Percentiles rank a stretch among this genome's conserved stretches.
Conservation (phyloP, 2,888 invertebrate species). For the Argyra leucocephala region DNA sequence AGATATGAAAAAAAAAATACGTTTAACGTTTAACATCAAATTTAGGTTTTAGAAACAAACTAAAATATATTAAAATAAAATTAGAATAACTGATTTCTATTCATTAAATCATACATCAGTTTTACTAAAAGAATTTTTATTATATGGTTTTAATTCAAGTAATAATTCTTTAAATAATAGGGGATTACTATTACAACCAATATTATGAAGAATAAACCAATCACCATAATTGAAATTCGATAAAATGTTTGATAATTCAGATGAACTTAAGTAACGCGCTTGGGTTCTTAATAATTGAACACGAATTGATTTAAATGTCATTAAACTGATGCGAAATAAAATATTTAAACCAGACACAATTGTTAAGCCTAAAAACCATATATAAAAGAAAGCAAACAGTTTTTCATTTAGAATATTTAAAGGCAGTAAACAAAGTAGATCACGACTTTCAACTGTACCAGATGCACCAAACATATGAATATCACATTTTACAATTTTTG, state of each 20-base stretch:
- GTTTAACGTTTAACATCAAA: too few relatives aligned
- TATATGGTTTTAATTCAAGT: constrained; percentile 40
- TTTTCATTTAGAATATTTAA: constrained; percentile 73
- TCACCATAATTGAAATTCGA: constrained; percentile 51
- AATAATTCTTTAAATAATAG: constrained; percentile 57
- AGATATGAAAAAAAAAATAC: too few relatives aligned
- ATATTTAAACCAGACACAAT: constrained; percentile 54
- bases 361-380: constrained; percentile 60
- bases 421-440: constrained; percentile 66
- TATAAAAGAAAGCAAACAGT: constrained; percentile 64
- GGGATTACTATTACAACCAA: constrained; percentile 68
- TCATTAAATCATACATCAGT: not conserved
- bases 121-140: constrained; percentile 24
- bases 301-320: constrained; percentile 44
- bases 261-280: constrained; percentile 29
- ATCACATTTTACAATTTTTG: constrained; percentile 75
- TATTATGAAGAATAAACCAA: constrained; percentile 66
- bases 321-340: constrained; percentile 53
- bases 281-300: constrained; percentile 31
- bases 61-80: too few relatives aligned
- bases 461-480: constrained; percentile 79
- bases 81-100: too few relatives aligned
- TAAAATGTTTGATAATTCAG: constrained; percentile 26
- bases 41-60: too few relatives aligned
- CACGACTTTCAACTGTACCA: constrained; percentile 68